phyloP scores from a whole-genome alignment of 2,888 invertebrate species.

The Sepiola atlantica region DNA sequence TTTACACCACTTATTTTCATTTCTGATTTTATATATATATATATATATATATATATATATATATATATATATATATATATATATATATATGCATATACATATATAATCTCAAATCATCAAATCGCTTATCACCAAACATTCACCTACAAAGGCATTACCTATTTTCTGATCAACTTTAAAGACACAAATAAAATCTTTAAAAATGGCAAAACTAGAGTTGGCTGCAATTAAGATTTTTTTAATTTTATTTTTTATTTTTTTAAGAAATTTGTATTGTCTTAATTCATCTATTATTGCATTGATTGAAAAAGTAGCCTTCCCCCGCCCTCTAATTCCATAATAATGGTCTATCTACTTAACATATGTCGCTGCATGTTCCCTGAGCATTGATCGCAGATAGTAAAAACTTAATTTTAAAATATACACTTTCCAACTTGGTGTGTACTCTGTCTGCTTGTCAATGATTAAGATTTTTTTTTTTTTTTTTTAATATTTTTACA shows the following conservation, averaged over 20 bases:
- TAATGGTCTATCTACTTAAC: conserved; percentile 8
- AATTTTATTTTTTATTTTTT: background rate
- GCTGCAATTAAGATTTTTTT: conserved; percentile 22
- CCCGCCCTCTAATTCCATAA: background rate
- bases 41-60: no score
- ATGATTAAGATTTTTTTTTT: background rate
- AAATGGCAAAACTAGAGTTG: background rate
- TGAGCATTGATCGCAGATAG: background rate
- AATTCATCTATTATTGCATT: background rate
- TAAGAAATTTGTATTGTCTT: background rate
- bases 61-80: background rate
- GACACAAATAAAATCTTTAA: background rate
- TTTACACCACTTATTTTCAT: background rate
- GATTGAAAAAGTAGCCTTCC: background rate
- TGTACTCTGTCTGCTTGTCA: background rate
- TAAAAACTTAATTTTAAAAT: background rate
- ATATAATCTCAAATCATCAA: background rate
- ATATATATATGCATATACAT: no score
- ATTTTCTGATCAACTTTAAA: background rate
- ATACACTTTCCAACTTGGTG: background rate
- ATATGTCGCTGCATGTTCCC: background rate
- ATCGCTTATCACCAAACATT: conserved; percentile 32
- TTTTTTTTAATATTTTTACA: background rate
- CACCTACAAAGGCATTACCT: conserved; percentile 32
- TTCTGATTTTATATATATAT: background rate